Evolutionary conservation across 2,888 invertebrate species (phyloP), one percentile per base, ranked within the genome.

Genomic region (Rosalia funebris): DNA sequence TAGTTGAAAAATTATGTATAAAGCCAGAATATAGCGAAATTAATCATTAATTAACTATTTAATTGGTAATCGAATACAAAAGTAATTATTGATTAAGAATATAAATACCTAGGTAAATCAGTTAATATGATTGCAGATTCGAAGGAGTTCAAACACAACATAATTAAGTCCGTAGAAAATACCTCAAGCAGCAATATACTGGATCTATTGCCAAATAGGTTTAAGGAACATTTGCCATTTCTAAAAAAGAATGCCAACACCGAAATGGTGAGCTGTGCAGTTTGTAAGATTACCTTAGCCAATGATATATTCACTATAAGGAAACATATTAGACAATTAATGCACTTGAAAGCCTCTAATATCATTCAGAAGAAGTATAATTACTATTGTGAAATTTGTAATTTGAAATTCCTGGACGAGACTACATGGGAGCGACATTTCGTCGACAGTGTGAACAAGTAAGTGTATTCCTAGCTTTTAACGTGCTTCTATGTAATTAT

Each of bases 331-430:
- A 36, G 10, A 1, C 68, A 68, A 34, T 16, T 10, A 9, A 16
- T 34, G 2, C 60, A 65, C 41, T 17, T 53, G n/a, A 53, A 59
- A 19, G 10, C 19, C 1, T 53, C 64, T 1, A 56, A 63, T 5
- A 31, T 66, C 10, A 16, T 7, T 10, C 16, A 14, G 1, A 34
- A 47, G 1, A 68, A 62, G n/a, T 76, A 72, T 37, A 68, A 53
- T 12, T 79, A 67, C 65, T 76, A 61, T 59, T 79, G 79, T 48
- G 79, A 78, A 57, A 71, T 78, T 62, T 79, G 79, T 50, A 66
- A 71, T 52, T 46, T 63, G 12, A 54, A 52, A 46, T 62, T 69
- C 12, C 50, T 57, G 10, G 61, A 64, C 34, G 75, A 77, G 54
- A 32, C 17, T 3, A 34, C 19, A 1, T 79, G 77, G 77, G 52